Evolutionary conservation across 23 tunicate species (phyloP).

Genomic region (Oikopleura dioica): DNA sequence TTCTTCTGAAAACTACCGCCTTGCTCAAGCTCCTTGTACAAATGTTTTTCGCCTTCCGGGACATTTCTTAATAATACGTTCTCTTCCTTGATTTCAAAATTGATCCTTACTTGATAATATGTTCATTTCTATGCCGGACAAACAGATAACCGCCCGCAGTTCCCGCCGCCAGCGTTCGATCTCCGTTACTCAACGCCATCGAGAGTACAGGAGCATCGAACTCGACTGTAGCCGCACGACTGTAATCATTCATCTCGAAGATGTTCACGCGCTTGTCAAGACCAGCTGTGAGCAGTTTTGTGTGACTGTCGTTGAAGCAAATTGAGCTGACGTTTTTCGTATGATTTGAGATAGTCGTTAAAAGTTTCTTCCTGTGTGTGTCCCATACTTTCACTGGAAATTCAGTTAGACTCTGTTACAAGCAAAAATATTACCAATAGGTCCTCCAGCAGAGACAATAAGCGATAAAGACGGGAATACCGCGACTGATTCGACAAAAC

Average conservation of each 20-base stretch:
- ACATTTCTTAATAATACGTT: background rate
- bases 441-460: background rate
- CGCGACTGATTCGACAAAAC: background rate
- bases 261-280: conserved; percentile 3
- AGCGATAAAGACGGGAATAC: conserved; percentile 4
- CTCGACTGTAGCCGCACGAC: background rate
- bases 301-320: background rate
- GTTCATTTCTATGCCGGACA: background rate
- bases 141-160: background rate
- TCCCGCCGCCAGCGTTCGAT: background rate
- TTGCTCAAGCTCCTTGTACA: background rate
- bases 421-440: too few species aligned
- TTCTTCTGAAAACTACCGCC: too few species aligned
- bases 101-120: background rate
- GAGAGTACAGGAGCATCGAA: background rate
- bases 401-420: too few species aligned
- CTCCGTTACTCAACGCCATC: background rate
- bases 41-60: background rate
- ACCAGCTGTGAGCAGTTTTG: background rate
- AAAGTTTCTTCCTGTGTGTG: background rate
- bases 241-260: background rate
- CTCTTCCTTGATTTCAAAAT: background rate
- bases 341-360: background rate
- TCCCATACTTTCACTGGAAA: conserved; percentile 12
- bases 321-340: conserved; percentile 2